These are phyloP conservation scores for Manis javanica DNA, from an alignment of 2,797 vertebrate species.

Conservation along the genomic window DNA sequence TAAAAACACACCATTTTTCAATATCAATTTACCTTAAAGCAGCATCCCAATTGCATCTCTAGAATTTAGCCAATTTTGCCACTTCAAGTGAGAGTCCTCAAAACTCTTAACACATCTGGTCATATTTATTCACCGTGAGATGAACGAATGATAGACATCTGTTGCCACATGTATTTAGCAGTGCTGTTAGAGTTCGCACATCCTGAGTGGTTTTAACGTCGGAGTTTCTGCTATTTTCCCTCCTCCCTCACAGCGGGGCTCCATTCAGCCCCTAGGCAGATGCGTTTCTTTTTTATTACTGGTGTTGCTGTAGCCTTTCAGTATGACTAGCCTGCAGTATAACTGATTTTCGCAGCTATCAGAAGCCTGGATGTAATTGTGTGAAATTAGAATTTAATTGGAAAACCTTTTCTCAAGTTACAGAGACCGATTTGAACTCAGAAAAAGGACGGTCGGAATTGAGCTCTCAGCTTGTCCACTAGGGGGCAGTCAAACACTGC, in stretches of 20 bases:
- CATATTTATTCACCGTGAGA: background rate
- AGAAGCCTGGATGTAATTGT: background rate
- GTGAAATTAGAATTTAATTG: slow-evolving; percentile 42
- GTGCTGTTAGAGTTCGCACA: background rate
- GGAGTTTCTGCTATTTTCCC: too few species aligned
- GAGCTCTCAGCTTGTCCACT: slow-evolving; percentile 13
- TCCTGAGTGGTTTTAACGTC: background rate
- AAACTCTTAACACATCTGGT: background rate
- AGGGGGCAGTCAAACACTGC: slow-evolving; percentile 83
- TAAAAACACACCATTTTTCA: background rate
- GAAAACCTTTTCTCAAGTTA: background rate
- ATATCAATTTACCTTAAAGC: too few species aligned
- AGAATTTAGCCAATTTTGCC: background rate
- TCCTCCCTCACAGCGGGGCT: background rate
- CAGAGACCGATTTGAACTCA: background rate
- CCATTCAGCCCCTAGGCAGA: background rate
- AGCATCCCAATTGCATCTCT: background rate
- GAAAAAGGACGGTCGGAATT: rapidly evolving
- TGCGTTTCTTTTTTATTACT: background rate
- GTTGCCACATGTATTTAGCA: background rate
- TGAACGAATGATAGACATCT: background rate
- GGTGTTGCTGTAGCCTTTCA: background rate
- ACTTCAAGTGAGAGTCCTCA: background rate
- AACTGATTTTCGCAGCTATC: slow-evolving; percentile 40
- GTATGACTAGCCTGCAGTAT: background rate